Base-by-base conservation (phyloP, 2,797 vertebrate species). In the Agapornis canus region DNA sequence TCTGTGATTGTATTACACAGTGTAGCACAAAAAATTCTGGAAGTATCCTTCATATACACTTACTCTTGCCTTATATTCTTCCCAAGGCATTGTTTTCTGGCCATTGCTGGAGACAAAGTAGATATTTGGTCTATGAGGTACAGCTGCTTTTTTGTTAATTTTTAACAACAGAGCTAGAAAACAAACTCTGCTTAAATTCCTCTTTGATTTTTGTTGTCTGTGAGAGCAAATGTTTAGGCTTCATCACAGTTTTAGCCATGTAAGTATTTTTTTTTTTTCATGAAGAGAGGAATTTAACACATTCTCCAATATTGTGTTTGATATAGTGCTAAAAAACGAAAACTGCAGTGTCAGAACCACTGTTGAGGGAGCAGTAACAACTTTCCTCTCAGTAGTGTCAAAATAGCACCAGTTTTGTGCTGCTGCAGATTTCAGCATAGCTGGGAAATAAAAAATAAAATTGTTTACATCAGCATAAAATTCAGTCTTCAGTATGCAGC, bases 61-160 rank as follows among this genome's bases (percentile, higher is more conserved):
- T 76, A 72, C 39, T 90, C 64, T 63, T 0, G 20, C 40, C 65
- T 73, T 81, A 22, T n/a, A 73, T 48, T 73, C 47, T 70, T 94
- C 52, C 43, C 45, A 61, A 71, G 42, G 45, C 45, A 89, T 57
- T 5, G 10, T 13, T 25, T 93, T 91, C 73, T 94, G 64, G 64
- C 69, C 52, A 47, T n/a, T n/a, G 31, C 43, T 2, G 14, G 81
- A 93, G 59, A 76, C 32, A 75, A 78, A 82, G 31, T 1, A 93
- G 91, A 92, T 31, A 66, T 91, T 77, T 75, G 23, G 86, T 80
- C 71, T 75, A 35, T 8, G 37, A 37, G 60, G 32, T 49, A 80
- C 92, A 96, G 89, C 92, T 96, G 96, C 19, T 94, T 72, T 78
- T 96, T 91, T 94, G 76, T 92, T 92, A 13, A 31, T 75, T 89